These are phyloP conservation scores for Andrena camellia DNA, from an alignment of 2,888 invertebrate species.

Conservation along the genomic window DNA sequence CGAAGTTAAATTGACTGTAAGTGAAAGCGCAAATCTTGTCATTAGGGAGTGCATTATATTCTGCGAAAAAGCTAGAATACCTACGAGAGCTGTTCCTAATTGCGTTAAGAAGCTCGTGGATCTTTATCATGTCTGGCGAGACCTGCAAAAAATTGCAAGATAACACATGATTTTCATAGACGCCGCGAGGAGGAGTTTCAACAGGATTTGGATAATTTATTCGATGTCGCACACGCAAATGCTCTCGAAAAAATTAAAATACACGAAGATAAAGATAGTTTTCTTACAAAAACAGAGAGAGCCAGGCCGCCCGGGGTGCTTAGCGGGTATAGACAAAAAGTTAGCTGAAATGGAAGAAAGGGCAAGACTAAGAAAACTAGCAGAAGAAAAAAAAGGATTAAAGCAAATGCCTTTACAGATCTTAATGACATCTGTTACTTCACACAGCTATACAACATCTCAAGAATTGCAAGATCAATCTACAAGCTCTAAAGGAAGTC, in stretches of 20 bases:
- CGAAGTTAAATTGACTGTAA: too few relatives aligned
- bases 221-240: background rate
- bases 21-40: too few relatives aligned
- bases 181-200: background rate
- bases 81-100: too few relatives aligned
- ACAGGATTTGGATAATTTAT: background rate
- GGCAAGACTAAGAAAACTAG: background rate
- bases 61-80: too few relatives aligned
- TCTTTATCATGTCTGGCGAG: background rate
- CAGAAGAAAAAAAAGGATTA: background rate
- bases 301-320: background rate
- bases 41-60: too few relatives aligned
- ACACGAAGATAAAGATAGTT: constrained; percentile 3
- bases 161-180: background rate
- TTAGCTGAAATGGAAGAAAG: background rate
- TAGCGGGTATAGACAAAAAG: background rate
- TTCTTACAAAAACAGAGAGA: constrained; percentile 8
- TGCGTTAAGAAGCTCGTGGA: background rate
- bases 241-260: constrained; percentile 1
- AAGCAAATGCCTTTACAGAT: background rate
- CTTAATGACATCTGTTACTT: background rate
- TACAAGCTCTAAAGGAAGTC: too few relatives aligned
- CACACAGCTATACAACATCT: background rate
- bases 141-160: background rate
- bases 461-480: background rate